Evolutionary conservation across 2,113 vertebrate genomes (phyloP).

Genomic region (Enhydra lutris): DNA sequence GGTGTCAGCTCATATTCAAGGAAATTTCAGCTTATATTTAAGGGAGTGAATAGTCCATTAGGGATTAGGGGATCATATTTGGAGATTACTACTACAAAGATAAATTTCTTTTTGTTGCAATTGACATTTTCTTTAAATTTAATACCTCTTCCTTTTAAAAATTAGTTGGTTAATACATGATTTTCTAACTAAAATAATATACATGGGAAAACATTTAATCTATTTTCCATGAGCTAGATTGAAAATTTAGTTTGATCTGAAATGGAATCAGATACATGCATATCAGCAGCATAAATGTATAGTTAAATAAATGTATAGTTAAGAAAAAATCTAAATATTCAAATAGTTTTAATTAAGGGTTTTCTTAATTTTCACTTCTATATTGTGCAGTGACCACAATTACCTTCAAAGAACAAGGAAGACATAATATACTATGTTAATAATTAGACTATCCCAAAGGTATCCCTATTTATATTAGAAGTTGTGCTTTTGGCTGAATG

Average conservation of each 20-base stretch:
- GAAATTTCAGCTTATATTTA: neutral
- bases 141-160: neutral
- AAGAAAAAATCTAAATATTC: neutral
- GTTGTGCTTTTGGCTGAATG: conserved; percentile 2
- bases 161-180: neutral
- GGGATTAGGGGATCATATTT: neutral
- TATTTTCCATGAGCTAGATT: neutral
- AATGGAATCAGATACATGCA: neutral
- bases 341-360: neutral
- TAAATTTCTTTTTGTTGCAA: neutral
- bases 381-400: neutral
- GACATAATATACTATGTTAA: neutral
- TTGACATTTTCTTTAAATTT: neutral
- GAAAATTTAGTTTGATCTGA: neutral
- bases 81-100: neutral
- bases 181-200: neutral
- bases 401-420: neutral
- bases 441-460: conserved; percentile 35
- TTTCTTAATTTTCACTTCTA: neutral
- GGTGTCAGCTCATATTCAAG: neutral
- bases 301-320: neutral
- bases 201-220: neutral
- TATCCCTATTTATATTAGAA: conserved; percentile 27
- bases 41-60: neutral
- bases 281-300: neutral